These are phyloP conservation scores for Cheilosia variabilis DNA, from an alignment of 2,888 invertebrate species.

Conservation along the genomic window DNA sequence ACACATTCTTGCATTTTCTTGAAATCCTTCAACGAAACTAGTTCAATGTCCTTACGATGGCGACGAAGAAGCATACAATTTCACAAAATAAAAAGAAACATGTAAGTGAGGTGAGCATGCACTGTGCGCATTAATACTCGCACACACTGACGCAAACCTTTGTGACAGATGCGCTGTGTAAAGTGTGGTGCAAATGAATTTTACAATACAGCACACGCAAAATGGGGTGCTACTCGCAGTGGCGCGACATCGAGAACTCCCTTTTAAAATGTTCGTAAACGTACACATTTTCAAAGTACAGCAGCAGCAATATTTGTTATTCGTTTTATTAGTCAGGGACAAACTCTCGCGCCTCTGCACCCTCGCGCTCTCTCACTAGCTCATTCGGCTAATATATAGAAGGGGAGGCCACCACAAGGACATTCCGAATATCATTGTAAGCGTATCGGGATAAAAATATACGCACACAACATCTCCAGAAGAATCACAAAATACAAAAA, in stretches of 20 bases:
- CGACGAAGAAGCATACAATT: not conserved
- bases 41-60: slow-evolving; percentile 61
- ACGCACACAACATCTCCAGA: slow-evolving; percentile 56
- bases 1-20: slow-evolving; percentile 26
- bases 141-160: slow-evolving; percentile 28
- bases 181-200: slow-evolving; percentile 38
- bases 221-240: slow-evolving; percentile 38
- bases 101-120: slow-evolving; percentile 43
- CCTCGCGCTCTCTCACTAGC: slow-evolving; percentile 23
- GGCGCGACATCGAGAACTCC: slow-evolving; percentile 51
- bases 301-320: slow-evolving; percentile 6
- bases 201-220: slow-evolving; percentile 36
- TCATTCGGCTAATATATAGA: slow-evolving; percentile 28
- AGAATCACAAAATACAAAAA: slow-evolving; percentile 35
- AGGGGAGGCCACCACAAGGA: slow-evolving; percentile 74
- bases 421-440: slow-evolving; percentile 69
- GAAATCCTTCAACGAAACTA: slow-evolving; percentile 47
- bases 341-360: not conserved
- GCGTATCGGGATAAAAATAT: slow-evolving; percentile 65
- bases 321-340: not conserved
- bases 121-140: slow-evolving; percentile 8
- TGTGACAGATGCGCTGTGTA: slow-evolving; percentile 63
- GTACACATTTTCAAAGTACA: slow-evolving; percentile 44
- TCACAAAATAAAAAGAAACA: not conserved
- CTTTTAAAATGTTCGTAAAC: not conserved